These are phyloP conservation scores for Dryococelus australis DNA, from an alignment of 2,888 invertebrate genomes.

Conservation along the genomic window DNA sequence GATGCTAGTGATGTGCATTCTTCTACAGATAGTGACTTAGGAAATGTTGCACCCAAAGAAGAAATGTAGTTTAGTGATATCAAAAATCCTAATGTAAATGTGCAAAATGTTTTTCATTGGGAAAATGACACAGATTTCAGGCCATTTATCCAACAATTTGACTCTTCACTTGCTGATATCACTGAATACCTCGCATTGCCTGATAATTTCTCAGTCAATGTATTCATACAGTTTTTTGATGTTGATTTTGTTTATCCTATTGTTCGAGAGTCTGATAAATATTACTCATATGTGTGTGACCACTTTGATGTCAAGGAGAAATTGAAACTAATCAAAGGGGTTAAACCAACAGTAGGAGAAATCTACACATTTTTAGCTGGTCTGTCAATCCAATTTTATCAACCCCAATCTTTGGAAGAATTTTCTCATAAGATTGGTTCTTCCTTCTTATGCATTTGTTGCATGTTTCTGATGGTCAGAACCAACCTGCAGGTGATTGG, in stretches of 20 bases:
- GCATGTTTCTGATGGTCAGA: not conserved
- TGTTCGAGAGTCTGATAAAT: conserved; percentile 3
- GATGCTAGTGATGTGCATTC: no score
- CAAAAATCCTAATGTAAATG: not conserved
- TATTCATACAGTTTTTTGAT: conserved; percentile 13
- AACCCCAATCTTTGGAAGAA: not conserved
- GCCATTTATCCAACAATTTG: not conserved
- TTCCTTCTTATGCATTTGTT: not conserved
- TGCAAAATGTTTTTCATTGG: not conserved
- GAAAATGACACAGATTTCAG: not conserved
- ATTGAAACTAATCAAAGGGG: not conserved
- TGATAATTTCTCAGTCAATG: not conserved
- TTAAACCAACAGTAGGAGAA: not conserved
- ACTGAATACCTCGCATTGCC: not conserved
- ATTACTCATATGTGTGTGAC: not conserved
- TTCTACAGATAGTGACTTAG: no score
- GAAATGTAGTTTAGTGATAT: not conserved
- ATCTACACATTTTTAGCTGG: conserved; percentile 17
- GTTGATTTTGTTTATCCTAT: not conserved
- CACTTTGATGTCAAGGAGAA: not conserved
- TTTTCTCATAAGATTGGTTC: not conserved
- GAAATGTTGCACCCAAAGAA: no score
- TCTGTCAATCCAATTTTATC: not conserved
- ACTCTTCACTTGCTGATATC: not conserved
- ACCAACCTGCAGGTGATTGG: no score